Conservation (phyloP, 1,140 invertebrate species). For the Homalodisca vitripennis region DNA sequence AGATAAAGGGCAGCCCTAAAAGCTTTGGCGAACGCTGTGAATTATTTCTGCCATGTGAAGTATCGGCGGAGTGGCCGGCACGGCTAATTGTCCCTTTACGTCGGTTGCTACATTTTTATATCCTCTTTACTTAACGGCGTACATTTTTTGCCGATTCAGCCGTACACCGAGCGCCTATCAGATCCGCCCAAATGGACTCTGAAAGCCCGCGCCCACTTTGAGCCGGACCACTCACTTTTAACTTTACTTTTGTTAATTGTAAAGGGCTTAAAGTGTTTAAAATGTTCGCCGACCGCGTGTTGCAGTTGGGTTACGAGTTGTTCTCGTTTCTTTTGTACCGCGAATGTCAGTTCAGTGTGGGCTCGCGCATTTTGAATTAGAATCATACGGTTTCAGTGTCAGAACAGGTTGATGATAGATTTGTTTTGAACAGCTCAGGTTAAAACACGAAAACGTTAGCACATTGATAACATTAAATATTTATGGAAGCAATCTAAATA, state of each 20-base stretch:
- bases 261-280: neutral
- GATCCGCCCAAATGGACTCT: conserved; percentile 13
- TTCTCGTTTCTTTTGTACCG: too few relatives aligned
- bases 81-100: conserved; percentile 14
- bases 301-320: too few relatives aligned
- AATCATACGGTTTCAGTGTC: too few relatives aligned
- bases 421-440: too few relatives aligned
- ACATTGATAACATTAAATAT: too few relatives aligned
- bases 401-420: too few relatives aligned
- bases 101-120: conserved; percentile 14
- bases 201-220: conserved; percentile 11
- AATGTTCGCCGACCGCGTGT: neutral
- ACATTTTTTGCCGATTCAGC: conserved; percentile 4
- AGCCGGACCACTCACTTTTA: conserved; percentile 13
- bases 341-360: too few relatives aligned
- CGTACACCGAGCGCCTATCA: neutral
- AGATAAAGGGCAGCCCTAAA: conserved; percentile 15
- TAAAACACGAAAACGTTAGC: too few relatives aligned
- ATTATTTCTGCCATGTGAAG: conserved; percentile 12
- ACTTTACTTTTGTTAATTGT: conserved; percentile 16
- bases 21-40: conserved; percentile 13
- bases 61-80: neutral
- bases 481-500: too few relatives aligned
- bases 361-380: too few relatives aligned
- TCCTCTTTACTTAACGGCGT: conserved; percentile 9